Evolutionary conservation across 2,113 vertebrate genomes (phyloP).

Genomic region (Ivindomyrus marchei): DNA sequence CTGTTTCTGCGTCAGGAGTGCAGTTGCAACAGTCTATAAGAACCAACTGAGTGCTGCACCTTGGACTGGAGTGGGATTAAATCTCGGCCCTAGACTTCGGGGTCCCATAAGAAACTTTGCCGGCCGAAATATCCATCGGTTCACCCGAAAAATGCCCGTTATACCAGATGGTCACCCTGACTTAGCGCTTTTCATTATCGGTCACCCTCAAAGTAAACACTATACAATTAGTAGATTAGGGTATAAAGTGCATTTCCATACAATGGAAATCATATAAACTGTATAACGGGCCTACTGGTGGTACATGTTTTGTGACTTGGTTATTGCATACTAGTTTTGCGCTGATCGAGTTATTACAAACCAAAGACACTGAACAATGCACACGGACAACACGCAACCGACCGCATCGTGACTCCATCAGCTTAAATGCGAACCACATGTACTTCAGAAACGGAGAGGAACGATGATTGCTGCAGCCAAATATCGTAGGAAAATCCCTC

Average conservation of each 20-base stretch:
- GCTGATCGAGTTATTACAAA: not conserved
- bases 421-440: conserved; percentile 12
- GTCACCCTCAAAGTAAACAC: not conserved
- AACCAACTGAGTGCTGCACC: too few relatives aligned
- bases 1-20: not conserved
- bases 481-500: not conserved
- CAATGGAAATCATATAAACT: not conserved
- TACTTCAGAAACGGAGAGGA: not conserved
- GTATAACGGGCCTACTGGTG: not conserved
- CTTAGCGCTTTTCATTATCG: not conserved
- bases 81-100: not conserved
- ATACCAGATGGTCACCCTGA: not conserved
- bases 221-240: not conserved
- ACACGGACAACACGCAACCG: not conserved
- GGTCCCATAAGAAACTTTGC: not conserved
- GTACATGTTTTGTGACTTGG: not conserved
- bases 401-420: not conserved
- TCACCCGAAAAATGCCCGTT: not conserved
- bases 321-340: not conserved
- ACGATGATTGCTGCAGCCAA: not conserved
- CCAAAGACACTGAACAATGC: not conserved
- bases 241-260: not conserved
- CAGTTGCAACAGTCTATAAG: not conserved
- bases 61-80: not conserved
- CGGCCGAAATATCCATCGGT: not conserved